These are phyloP conservation scores for Spialia ferax DNA, from an alignment of 2,888 invertebrate species.

Conservation along the genomic window DNA sequence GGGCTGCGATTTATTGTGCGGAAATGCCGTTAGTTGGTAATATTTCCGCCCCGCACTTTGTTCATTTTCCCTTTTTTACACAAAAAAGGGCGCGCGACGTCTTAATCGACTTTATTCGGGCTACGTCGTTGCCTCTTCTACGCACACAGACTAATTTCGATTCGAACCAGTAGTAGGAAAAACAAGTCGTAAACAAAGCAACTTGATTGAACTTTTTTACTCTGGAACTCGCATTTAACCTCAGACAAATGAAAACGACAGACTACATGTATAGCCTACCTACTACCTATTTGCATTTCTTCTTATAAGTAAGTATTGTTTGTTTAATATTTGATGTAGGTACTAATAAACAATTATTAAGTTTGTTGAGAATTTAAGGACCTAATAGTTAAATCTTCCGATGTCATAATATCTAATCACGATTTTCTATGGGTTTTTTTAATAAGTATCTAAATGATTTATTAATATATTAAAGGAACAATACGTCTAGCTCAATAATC, in stretches of 20 bases:
- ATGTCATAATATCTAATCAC: too few species aligned
- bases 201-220: neutral
- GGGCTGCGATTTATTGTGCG: conserved; percentile 86
- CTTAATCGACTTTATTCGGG: conserved; percentile 73
- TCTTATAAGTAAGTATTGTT: too few species aligned
- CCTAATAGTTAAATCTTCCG: too few species aligned
- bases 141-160: conserved; percentile 35
- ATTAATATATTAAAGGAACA: too few species aligned
- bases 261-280: too few species aligned
- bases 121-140: conserved; percentile 35
- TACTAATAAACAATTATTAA: too few species aligned
- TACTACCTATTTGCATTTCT: too few species aligned
- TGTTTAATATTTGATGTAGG: too few species aligned
- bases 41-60: conserved; percentile 82
- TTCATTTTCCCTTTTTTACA: conserved; percentile 85
- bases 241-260: neutral
- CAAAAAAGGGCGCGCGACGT: conserved; percentile 85
- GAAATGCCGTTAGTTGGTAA: conserved; percentile 85
- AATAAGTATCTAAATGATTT: too few species aligned
- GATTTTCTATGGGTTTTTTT: too few species aligned
- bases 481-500: too few species aligned
- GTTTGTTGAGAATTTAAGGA: too few species aligned
- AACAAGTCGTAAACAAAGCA: conserved; percentile 16
- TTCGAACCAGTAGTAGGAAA: neutral
- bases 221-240: neutral